Conservation (phyloP, 2,113 vertebrate genomes). For the Periophthalmodon schlosseri region DNA sequence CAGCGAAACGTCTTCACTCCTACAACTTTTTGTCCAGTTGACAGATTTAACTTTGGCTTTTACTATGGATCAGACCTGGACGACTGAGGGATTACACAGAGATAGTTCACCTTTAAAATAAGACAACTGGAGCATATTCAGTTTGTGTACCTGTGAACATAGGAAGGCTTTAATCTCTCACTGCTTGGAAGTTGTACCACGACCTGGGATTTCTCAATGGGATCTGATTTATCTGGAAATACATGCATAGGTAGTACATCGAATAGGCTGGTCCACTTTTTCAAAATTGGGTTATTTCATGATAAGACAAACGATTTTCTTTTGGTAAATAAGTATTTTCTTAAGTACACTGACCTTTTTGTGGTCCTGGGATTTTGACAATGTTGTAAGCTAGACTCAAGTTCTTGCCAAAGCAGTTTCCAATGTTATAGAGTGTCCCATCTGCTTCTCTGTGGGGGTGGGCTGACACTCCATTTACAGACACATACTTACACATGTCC, state of each 20-base stretch:
- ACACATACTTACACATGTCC: slow-evolving; percentile 91
- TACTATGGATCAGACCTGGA: no score
- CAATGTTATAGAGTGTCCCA: slow-evolving; percentile 94
- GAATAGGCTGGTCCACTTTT: neutral
- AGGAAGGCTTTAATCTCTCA: slow-evolving; percentile 95
- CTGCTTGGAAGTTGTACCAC: slow-evolving; percentile 95
- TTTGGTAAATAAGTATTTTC: no score
- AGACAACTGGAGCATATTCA: neutral
- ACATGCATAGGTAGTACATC: neutral
- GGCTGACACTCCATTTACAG: slow-evolving; percentile 89
- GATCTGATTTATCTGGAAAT: slow-evolving; percentile 87
- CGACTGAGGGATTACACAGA: no score
- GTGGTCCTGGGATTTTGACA: slow-evolving; percentile 86
- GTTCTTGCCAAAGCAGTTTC: slow-evolving; percentile 95
- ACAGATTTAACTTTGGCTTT: no score
- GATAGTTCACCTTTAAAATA: neutral
- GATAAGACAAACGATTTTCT: neutral
- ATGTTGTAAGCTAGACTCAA: slow-evolving; percentile 90
- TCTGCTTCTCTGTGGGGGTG: slow-evolving; percentile 91
- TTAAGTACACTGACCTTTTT: slow-evolving; percentile 77
- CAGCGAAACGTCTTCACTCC: no score
- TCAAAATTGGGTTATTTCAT: neutral
- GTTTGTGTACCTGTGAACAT: slow-evolving; percentile 89
- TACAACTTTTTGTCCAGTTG: no score
- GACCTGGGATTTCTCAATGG: slow-evolving; percentile 86